Evolutionary conservation across 2,113 vertebrate genomes (phyloP).

Genomic region (Phodopus roborovskii): DNA sequence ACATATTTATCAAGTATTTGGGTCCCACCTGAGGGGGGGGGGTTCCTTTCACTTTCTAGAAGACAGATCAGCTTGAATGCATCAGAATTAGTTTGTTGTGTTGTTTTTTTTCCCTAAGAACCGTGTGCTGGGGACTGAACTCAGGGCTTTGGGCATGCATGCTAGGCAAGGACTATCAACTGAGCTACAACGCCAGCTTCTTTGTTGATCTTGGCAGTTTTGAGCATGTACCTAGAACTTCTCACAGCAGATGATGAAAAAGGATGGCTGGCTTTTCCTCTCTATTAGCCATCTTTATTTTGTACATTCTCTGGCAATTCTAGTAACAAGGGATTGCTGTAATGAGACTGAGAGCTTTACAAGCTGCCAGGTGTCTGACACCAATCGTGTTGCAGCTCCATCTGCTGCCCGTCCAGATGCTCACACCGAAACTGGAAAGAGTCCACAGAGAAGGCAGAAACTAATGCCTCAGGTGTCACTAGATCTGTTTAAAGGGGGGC

Average conservation of each 20-base stretch:
- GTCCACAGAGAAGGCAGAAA: not conserved
- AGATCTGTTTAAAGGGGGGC: not conserved
- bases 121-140: not conserved
- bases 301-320: slow-evolving; percentile 54
- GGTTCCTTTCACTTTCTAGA: not conserved
- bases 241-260: not conserved
- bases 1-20: not conserved
- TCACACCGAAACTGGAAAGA: not conserved
- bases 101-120: not conserved
- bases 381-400: not conserved
- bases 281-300: slow-evolving; percentile 56
- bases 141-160: not conserved
- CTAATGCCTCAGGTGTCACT: not conserved
- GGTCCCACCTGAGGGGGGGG: not conserved
- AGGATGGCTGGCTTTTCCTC: not conserved
- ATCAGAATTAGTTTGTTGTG: not conserved
- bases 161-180: not conserved
- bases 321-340: not conserved
- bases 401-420: slow-evolving; percentile 44
- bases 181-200: not conserved
- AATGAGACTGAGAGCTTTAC: not conserved
- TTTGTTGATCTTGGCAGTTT: not conserved
- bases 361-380: slow-evolving; percentile 52
- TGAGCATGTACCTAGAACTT: not conserved
- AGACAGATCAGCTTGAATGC: not conserved